phyloP scores from a whole-genome alignment of 2,888 invertebrate genomes.

The Erebia epiphron region DNA sequence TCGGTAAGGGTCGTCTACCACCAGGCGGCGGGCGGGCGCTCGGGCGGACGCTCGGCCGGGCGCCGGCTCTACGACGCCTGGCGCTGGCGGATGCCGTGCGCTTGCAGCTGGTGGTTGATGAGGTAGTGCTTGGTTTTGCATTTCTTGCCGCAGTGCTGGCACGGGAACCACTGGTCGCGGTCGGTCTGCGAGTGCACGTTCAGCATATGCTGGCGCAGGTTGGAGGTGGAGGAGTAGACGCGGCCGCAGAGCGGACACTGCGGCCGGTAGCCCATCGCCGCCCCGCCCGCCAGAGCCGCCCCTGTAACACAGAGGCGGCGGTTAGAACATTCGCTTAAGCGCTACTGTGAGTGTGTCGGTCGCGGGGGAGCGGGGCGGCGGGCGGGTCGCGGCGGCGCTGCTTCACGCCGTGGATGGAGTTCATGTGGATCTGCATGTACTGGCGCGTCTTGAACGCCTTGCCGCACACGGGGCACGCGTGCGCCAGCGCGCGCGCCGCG shows the following conservation, averaged over 20 bases:
- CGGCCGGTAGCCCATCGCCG: slow-evolving; percentile 83
- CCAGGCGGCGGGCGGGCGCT: slow-evolving; percentile 38
- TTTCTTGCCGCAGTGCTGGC: slow-evolving; percentile 88
- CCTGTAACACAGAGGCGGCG: slow-evolving; percentile 87
- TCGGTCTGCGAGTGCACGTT: slow-evolving; percentile 88
- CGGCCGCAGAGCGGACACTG: slow-evolving; percentile 88
- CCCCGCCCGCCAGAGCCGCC: slow-evolving; percentile 84
- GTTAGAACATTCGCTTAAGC: slow-evolving; percentile 68
- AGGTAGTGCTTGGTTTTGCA: slow-evolving; percentile 90
- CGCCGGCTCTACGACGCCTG: slow-evolving; percentile 82
- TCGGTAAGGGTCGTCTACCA: slow-evolving; percentile 16
- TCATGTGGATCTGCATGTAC: slow-evolving; percentile 87
- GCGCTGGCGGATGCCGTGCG: slow-evolving; percentile 88
- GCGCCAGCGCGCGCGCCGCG: slow-evolving; percentile 83
- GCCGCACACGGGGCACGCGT: slow-evolving; percentile 85
- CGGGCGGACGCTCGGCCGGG: slow-evolving; percentile 58
- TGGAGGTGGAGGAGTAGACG: slow-evolving; percentile 88
- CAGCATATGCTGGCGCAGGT: slow-evolving; percentile 89
- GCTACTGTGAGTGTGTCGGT: slow-evolving; percentile 70
- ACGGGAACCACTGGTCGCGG: slow-evolving; percentile 87
- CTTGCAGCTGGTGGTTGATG: slow-evolving; percentile 89
- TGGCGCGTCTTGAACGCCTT: slow-evolving; percentile 88
- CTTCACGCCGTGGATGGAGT: slow-evolving; percentile 86
- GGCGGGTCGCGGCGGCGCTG: slow-evolving; percentile 80
- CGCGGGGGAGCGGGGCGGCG: slow-evolving; percentile 54